Evolutionary conservation across 1,140 invertebrate species (phyloP), one percentile per base, ranked within the genome.

Genomic region (Pogonus chalceus): DNA sequence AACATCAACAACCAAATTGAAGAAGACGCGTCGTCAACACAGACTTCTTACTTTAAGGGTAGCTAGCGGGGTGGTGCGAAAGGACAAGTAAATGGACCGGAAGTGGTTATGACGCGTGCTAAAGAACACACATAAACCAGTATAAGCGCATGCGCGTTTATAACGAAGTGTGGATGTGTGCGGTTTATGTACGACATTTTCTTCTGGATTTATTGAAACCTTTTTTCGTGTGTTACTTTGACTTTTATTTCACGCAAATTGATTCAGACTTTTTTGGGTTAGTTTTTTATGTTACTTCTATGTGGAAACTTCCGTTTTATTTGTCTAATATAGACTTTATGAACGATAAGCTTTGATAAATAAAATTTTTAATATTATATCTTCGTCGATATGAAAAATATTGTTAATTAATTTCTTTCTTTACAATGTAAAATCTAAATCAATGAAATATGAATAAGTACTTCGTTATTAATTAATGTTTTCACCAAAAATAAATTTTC

Each of bases 91-190:
- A 43, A 43, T 43, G 37, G 37, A 43, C 37, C 37, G 37, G 37
- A 43, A 43, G 37, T 43, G 37, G 37, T 43, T 43, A 43, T 43
- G 37, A 43, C 37, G 37, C 37, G 37, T 43, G 37, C 37, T 43
- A 9, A 43, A 43, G 37, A 43, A 43, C 37, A 43, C 37, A 43
- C 37, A 43, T 43, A 43, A 12, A 43, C 26, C 9, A 43, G 37
- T 43, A 12, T n/a, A n/a, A n/a, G n/a, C 37, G 9, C 37, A 18
- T 10, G 37, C 37, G 18, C 18, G 37, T 43, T 7, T 12, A 12
- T 43, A 4, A 18, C 18, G 4, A 31, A 7, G 26, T 31, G 26
- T 31, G 26, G 4, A 4, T 12, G 18, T 43, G 3, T 43, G 37
- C 18, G 37, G 37, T 43, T 43, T 43, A 43, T 43, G 18, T 12